A percentile compares a stretch with the other conserved stretches of the same genome.
phyloP scores from a whole-genome alignment of 2,888 invertebrate genomes.

The Xestoiulus laeticollis region DNA sequence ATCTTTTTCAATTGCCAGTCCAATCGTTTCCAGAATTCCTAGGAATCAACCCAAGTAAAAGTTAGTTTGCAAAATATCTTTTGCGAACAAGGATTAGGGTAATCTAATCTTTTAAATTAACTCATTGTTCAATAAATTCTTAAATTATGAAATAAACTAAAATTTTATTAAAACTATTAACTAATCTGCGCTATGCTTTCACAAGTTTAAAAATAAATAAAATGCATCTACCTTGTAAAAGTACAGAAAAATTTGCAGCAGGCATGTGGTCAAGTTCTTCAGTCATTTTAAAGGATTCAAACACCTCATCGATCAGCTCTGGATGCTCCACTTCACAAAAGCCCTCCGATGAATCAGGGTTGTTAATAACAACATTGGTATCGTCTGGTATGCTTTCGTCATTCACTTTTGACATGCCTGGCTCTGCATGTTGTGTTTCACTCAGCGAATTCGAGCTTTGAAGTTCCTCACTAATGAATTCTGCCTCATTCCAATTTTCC shows the following conservation, averaged over 20 bases:
- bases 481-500: not conserved
- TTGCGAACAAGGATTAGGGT: too few species aligned
- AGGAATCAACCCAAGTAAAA: not conserved
- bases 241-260: not conserved
- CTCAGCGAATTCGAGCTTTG: not conserved
- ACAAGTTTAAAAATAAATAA: not conserved
- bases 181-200: not conserved
- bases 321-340: not conserved
- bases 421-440: not conserved
- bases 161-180: not conserved
- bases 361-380: not conserved
- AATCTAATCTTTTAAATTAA: too few species aligned
- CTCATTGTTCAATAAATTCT: not conserved
- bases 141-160: not conserved
- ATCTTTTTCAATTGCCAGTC: not conserved
- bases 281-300: constrained; percentile 4
- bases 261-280: not conserved
- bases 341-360: not conserved
- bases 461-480: not conserved
- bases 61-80: not conserved
- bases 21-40: constrained; percentile 27
- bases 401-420: not conserved
- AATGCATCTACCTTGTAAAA: not conserved
- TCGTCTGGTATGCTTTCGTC: not conserved
- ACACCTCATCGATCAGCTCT: not conserved